phyloP scores from a whole-genome alignment of 2,888 invertebrate genomes.

The Lasioglossum malachurum region DNA sequence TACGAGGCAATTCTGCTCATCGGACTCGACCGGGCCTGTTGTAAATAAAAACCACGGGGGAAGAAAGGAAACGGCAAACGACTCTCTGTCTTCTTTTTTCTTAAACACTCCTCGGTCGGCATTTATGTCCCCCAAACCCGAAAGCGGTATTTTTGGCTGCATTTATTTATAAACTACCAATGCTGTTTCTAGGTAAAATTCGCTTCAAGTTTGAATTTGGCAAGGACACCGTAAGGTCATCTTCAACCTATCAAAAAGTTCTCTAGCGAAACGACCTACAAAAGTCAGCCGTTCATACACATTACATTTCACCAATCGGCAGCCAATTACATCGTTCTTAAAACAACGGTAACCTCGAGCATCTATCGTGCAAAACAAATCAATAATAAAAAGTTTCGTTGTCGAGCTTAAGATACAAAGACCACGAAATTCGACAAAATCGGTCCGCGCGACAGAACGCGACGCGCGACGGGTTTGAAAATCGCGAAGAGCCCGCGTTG shows the following conservation, averaged over 20 bases:
- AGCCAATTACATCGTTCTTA: no score
- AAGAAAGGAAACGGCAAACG: conserved; percentile 66
- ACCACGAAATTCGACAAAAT: neutral
- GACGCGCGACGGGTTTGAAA: neutral
- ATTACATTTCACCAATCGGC: no score
- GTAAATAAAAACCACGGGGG: conserved; percentile 66
- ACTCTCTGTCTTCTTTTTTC: conserved; percentile 28
- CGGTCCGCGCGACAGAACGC: neutral
- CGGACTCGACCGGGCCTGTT: conserved; percentile 38
- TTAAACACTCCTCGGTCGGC: conserved; percentile 33
- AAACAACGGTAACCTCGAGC: no score
- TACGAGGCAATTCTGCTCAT: conserved; percentile 63
- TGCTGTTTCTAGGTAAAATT: neutral
- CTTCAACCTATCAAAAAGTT: neutral
- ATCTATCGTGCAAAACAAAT: no score
- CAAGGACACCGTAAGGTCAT: neutral
- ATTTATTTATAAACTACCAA: conserved; percentile 28
- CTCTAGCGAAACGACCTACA: neutral
- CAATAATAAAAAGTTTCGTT: neutral
- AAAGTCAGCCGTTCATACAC: no score
- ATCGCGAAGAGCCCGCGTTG: neutral
- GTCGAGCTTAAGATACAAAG: neutral
- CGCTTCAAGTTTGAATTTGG: neutral
- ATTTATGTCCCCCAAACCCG: conserved; percentile 46
- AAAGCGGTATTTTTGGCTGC: conserved; percentile 31